Evolutionary conservation across 2,797 vertebrate species (phyloP).

Genomic region (Graptemys geographica): DNA sequence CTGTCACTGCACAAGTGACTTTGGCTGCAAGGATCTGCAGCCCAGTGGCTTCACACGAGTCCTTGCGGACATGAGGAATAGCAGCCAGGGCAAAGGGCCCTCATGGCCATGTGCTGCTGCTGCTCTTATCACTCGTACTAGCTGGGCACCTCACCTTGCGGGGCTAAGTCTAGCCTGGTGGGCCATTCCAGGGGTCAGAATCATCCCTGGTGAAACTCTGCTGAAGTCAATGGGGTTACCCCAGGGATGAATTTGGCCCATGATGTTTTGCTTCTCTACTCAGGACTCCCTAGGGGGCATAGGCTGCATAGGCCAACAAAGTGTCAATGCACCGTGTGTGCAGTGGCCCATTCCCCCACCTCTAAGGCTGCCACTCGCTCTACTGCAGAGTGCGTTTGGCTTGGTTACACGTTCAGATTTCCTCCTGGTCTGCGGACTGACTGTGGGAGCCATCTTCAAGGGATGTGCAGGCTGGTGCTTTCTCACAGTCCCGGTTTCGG

Average conservation of each 20-base stretch:
- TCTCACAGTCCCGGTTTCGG: background rate
- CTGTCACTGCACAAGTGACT: no score
- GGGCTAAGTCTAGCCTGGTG: no score
- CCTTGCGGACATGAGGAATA: no score
- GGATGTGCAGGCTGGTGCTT: background rate
- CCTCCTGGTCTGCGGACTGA: background rate
- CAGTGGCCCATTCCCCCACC: background rate
- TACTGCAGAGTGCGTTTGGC: background rate
- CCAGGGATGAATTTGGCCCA: background rate
- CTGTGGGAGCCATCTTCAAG: background rate
- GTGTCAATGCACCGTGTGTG: background rate
- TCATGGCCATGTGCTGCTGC: no score
- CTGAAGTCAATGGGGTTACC: no score
- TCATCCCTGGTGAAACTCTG: no score
- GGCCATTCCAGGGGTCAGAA: no score
- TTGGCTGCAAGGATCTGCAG: no score
- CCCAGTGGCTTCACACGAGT: no score
- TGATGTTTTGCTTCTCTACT: background rate
- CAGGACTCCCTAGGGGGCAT: background rate
- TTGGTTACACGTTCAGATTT: background rate
- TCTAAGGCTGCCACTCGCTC: background rate
- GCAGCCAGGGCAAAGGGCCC: no score
- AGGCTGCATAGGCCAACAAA: background rate
- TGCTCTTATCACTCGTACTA: no score
- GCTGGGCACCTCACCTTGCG: no score